Base-by-base conservation (phyloP, 2,888 invertebrate genomes). In the Mesorhabditis spiculigera region DNA sequence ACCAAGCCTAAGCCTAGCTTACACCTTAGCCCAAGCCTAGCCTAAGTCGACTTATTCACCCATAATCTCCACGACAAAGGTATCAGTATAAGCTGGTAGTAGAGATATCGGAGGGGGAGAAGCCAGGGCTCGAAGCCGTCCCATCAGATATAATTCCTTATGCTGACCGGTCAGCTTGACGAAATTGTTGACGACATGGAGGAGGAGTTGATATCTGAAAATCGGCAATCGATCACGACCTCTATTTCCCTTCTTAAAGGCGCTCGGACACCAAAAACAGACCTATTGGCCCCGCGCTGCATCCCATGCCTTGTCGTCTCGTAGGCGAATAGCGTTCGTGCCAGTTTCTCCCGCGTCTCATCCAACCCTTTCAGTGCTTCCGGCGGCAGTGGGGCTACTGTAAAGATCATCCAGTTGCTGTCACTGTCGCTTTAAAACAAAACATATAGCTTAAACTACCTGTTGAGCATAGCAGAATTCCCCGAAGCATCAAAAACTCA, bases 81-180 rank as follows among this genome's bases (percentile, higher is more conserved):
- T 10, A 50, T 50, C 58, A 50, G n/a, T n/a, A 50, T 50, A 50
- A 2, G 58, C 58, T 13, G 58, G 58, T 13, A 50, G 3, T 13
- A 50, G 58, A 50, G 10, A 13, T n/a, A 13, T n/a, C 2, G 58
- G 58, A 13, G 58, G 58, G 8, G 10, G 10, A 13, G 10, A 13
- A 13, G 8, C n/a, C 10, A 50, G 58, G 2, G 58, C 58, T 3
- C 58, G 58, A 50, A 13, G n/a, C n/a, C 58, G 8, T n/a, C 58
- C 58, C 58, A 50, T 50, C 58, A 50, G 10, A 50, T 50, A 50
- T 50, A 50, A 50, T 50, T 50, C 58, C n/a, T 50, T 50, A n/a
- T 50, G 58, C 58, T 50, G 8, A 2, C 10, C 58, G 8, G 58
- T 50, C n/a, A 50, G n/a, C 58, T 13, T 13, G 58, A 50, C n/a